Evolutionary conservation across 2,113 vertebrate species (phyloP).

Genomic region (Protomyctophum bolini): DNA sequence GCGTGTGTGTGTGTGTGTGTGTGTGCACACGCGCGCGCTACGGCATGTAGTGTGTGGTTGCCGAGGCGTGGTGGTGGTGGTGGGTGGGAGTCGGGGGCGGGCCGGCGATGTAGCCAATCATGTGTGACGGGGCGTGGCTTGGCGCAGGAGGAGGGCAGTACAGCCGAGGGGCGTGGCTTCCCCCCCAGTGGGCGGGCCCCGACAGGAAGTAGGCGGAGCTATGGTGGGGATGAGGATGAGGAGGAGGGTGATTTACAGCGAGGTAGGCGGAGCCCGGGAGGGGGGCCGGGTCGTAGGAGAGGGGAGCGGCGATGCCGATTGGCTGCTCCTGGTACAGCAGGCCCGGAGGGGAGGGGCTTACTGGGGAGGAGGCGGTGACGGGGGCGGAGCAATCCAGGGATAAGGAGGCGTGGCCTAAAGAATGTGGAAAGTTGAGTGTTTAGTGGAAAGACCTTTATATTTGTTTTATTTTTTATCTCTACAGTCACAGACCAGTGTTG

Average conservation of each 20-base stretch:
- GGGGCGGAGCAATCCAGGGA: constrained; percentile 73
- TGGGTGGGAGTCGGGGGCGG: constrained; percentile 51
- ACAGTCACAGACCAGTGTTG: neutral
- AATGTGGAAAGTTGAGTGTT: neutral
- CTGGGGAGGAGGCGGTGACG: constrained; percentile 67
- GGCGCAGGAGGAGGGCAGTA: constrained; percentile 68
- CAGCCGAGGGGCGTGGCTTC: constrained; percentile 63
- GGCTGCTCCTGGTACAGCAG: constrained; percentile 80
- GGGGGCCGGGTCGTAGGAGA: constrained; percentile 80
- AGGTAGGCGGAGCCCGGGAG: constrained; percentile 80
- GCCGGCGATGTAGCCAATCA: constrained; percentile 80
- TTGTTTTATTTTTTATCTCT: neutral
- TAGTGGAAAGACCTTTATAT: neutral
- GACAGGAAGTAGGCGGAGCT: constrained; percentile 78
- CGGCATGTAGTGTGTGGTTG: constrained; percentile 80
- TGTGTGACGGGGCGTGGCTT: constrained; percentile 64
- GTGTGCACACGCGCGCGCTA: constrained; percentile 34
- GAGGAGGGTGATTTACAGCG: constrained; percentile 56
- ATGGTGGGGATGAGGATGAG: constrained; percentile 72
- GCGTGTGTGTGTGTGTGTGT: neutral
- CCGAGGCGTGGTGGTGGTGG: constrained; percentile 46
- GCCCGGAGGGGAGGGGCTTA: constrained; percentile 74
- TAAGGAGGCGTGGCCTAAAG: constrained; percentile 76
- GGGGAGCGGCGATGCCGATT: constrained; percentile 71
- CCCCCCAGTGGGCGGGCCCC: constrained; percentile 72